phyloP scores from a whole-genome alignment of 2,797 vertebrate genomes.

The Ispidina picta region DNA sequence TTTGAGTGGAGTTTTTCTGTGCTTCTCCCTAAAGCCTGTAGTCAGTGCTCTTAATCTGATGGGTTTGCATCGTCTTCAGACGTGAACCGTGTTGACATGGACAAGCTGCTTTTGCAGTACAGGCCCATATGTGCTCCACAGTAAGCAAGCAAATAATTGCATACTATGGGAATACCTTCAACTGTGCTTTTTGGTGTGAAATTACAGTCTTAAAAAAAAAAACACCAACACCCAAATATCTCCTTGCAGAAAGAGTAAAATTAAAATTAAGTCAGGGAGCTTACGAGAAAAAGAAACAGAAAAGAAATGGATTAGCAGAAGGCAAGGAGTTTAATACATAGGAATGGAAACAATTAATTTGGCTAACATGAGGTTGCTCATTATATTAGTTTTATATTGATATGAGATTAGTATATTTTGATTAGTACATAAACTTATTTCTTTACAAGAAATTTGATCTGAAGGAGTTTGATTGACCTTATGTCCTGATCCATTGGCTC shows the following conservation, averaged over 20 bases:
- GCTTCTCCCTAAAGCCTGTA: neutral
- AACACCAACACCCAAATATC: too few species aligned
- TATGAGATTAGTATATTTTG: neutral
- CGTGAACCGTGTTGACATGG: neutral
- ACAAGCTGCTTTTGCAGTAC: neutral
- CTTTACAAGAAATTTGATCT: neutral
- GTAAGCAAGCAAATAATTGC: neutral
- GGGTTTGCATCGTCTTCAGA: neutral
- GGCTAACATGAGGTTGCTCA: neutral
- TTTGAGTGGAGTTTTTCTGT: neutral
- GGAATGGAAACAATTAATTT: slow-evolving; percentile 64
- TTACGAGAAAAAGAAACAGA: slow-evolving; percentile 53
- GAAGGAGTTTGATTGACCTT: neutral
- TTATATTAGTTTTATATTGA: neutral
- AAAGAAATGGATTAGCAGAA: slow-evolving; percentile 57
- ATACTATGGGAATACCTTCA: neutral
- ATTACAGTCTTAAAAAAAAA: neutral
- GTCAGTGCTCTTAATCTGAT: neutral
- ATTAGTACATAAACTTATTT: neutral
- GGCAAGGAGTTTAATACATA: neutral
- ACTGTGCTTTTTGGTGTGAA: neutral
- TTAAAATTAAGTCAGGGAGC: slow-evolving; percentile 68
- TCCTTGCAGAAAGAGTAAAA: slow-evolving; percentile 60
- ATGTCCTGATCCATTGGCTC: neutral
- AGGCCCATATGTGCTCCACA: neutral